Evolutionary conservation across 2,797 vertebrate genomes (phyloP), one percentile per base, ranked within the genome.

Genomic region (Eulemur coronatus): DNA sequence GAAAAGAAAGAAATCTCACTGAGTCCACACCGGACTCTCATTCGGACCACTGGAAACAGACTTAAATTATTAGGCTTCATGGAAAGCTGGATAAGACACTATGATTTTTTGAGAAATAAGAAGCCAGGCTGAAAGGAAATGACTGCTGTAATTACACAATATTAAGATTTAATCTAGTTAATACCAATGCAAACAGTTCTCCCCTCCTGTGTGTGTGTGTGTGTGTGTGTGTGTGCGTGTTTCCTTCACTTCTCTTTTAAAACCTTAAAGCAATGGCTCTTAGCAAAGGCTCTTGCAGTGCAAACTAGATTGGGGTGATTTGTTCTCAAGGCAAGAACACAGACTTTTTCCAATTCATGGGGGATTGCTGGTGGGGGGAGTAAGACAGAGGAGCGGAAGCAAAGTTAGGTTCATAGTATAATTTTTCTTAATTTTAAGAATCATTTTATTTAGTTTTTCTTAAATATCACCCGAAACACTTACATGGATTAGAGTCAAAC

Each of bases 131-230:
- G 73, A 89, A 89, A 94, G 65, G 48, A 95, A 93, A 84, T 55
- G 38, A 55, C 79, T 89, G 55, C 35, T 91, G 35, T 61, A 89
- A 70, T 73, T 59, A 86, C 72, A 30, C 67, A 91, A 82, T 72
- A 80, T 82, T 84, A 86, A 87, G 55, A 87, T 84, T 80, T 87
- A 89, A 95, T 92, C 59, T n/a, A 43, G 26, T 89, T 93, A 94
- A 82, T 87, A 86, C 72, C 46, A 70, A 50, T 24, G 57, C n/a
- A 91, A 84, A 93, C n/a, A 65, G 46, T 33, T 41, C 75, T 67
- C 57, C 10, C 63, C 38, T 79, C 61, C 22, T 15, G 2, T 18
- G 22, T 15, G 33, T 52, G 43, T 15, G 35, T 81, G 11, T 17
- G 5, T 18, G 22, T 15, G 26, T 52, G 43, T 15, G 38, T 9